Evolutionary conservation across 2,113 vertebrate species (phyloP).

Genomic region (Hyaena hyaena): DNA sequence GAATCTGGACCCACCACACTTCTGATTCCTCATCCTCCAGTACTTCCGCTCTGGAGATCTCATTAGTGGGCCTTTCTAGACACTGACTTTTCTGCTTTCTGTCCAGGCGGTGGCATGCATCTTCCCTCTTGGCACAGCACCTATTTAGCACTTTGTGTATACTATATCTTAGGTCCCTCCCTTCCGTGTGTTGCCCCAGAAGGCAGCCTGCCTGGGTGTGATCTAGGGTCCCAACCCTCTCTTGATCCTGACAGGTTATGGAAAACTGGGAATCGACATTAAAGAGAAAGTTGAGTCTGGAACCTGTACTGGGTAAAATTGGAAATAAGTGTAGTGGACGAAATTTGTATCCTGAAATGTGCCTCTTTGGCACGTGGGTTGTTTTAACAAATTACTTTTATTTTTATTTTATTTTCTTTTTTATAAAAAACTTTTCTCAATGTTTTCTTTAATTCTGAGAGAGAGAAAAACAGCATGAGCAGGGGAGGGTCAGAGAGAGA

Average conservation of each 20-base stretch:
- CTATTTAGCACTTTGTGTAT: not conserved
- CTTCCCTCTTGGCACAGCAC: not conserved
- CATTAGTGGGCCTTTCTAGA: not conserved
- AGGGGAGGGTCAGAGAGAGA: too few species aligned
- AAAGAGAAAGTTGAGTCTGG: not conserved
- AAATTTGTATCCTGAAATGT: not conserved
- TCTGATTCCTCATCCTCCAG: not conserved
- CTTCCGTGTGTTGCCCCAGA: not conserved
- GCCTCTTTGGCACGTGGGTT: not conserved
- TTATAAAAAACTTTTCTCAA: too few species aligned
- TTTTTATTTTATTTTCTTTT: too few species aligned
- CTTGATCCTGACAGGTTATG: not conserved
- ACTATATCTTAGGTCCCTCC: not conserved
- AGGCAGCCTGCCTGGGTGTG: not conserved
- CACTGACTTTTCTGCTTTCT: not conserved
- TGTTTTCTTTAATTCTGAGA: too few species aligned
- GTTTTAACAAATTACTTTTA: not conserved
- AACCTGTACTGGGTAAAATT: not conserved
- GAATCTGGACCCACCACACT: not conserved
- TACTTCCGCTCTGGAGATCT: not conserved
- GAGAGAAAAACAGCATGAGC: too few species aligned
- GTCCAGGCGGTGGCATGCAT: not conserved
- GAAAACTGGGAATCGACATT: not conserved
- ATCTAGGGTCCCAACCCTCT: not conserved
- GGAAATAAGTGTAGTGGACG: not conserved